These are phyloP conservation scores for Drosophila sordidula DNA, from an alignment of 2,888 invertebrate species.

Conservation along the genomic window DNA sequence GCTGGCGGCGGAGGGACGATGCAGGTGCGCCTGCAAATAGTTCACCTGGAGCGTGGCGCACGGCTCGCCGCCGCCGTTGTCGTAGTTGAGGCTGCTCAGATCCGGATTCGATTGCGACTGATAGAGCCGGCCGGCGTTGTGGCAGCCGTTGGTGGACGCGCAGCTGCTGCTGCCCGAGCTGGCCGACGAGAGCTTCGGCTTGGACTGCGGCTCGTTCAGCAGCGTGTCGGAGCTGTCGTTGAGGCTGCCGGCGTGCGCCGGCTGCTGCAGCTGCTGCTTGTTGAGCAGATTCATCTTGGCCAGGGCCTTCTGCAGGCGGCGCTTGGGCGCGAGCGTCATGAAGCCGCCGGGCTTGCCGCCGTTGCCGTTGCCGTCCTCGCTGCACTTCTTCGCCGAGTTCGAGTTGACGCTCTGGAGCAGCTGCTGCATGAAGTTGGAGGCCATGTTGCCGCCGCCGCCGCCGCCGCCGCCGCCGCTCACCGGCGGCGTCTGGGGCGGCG, in stretches of 20 bases:
- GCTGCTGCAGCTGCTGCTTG: conserved; percentile 69
- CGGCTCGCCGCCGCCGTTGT: conserved; percentile 86
- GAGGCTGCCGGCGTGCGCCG: conserved; percentile 59
- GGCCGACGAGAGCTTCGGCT: conserved; percentile 66
- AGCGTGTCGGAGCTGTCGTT: conserved; percentile 80
- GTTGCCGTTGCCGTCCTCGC: conserved; percentile 47
- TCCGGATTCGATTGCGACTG: conserved; percentile 96
- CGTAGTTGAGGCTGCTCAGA: conserved; percentile 89
- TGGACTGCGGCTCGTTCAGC: conserved; percentile 64
- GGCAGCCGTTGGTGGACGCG: conserved; percentile 48
- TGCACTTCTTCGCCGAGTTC: conserved; percentile 74
- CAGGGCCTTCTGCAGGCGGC: conserved; percentile 92
- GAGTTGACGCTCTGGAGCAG: conserved; percentile 84
- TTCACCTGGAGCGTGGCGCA: conserved; percentile 86
- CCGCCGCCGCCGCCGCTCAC: conserved; percentile 53
- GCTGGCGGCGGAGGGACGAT: conserved; percentile 78
- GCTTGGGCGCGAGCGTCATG: conserved; percentile 94
- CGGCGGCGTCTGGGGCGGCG: conserved; percentile 80
- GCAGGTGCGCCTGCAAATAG: conserved; percentile 74
- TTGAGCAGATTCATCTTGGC: conserved; percentile 93
- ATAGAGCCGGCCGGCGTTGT: conserved; percentile 86
- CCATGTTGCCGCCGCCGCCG: conserved; percentile 68
- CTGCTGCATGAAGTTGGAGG: conserved; percentile 86
- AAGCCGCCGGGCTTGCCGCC: conserved; percentile 88
- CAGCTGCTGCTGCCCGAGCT: conserved; percentile 72